These are phyloP conservation scores for Dicerorhinus sumatrensis DNA, from an alignment of 2,113 vertebrate species.

Conservation along the genomic window DNA sequence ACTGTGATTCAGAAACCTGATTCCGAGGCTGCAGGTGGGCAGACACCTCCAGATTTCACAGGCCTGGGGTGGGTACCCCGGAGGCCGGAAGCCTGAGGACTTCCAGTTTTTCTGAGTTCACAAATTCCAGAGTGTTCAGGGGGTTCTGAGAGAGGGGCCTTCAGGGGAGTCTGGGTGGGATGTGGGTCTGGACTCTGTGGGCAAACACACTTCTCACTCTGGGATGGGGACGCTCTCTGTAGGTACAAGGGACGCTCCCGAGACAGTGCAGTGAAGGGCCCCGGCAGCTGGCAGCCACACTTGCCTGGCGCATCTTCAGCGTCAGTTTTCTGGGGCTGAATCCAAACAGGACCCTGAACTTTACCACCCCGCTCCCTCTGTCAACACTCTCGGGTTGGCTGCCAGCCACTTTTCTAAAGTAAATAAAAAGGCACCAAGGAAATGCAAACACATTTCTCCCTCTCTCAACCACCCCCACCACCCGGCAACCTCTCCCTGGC, in stretches of 20 bases:
- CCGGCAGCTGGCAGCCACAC: constrained; percentile 69
- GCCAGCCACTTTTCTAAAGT: constrained; percentile 83
- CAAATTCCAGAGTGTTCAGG: not conserved
- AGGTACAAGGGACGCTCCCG: rapidly evolving
- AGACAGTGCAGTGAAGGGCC: not conserved
- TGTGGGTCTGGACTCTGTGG: not conserved
- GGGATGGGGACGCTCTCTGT: rapidly evolving
- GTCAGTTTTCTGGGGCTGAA: constrained; percentile 82
- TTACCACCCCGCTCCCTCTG: constrained; percentile 82
- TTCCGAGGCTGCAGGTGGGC: not conserved
- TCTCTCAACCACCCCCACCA: rapidly evolving
- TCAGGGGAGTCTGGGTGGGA: not conserved
- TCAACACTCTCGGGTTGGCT: constrained; percentile 77
- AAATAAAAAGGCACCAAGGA: constrained; percentile 76
- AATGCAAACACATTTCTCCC: constrained; percentile 61
- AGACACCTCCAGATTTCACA: rapidly evolving
- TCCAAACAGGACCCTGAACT: constrained; percentile 85
- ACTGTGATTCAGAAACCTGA: not conserved
- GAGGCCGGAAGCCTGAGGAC: not conserved
- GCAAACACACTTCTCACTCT: not conserved
- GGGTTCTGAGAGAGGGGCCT: not conserved
- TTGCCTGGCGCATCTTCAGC: constrained; percentile 79
- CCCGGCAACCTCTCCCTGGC: not conserved
- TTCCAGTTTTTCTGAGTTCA: not conserved
- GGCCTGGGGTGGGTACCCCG: not conserved